Percentiles rank a stretch among this genome's conserved stretches.
Evolutionary conservation across 1,140 invertebrate genomes (phyloP).

Genomic region (Drosophila insularis): DNA sequence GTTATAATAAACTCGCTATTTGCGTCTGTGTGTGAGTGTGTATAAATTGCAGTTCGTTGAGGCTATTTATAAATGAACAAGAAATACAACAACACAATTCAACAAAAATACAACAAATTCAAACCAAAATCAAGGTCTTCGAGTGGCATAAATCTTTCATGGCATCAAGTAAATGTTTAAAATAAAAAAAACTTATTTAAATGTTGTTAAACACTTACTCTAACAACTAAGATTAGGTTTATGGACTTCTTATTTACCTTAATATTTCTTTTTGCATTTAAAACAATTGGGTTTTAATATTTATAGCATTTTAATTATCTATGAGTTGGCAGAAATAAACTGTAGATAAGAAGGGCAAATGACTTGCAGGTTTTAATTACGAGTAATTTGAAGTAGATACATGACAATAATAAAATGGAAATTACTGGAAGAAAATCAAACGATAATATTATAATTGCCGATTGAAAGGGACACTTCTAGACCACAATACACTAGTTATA

Average conservation of each 20-base stretch:
- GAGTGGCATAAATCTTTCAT: slow-evolving; percentile 63
- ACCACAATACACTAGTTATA: no score
- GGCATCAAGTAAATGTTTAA: slow-evolving; percentile 38
- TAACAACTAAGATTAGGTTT: not conserved
- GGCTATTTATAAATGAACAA: slow-evolving; percentile 59
- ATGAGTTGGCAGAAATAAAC: slow-evolving; percentile 12
- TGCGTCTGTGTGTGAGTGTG: slow-evolving; percentile 45
- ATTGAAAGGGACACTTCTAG: not conserved
- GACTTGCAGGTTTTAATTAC: slow-evolving; percentile 36
- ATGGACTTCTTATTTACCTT: not conserved
- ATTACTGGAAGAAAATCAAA: not conserved
- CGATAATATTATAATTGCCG: not conserved
- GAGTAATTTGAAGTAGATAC: not conserved
- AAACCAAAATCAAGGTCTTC: slow-evolving; percentile 61
- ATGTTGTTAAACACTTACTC: slow-evolving; percentile 12
- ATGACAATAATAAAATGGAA: not conserved
- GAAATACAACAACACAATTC: slow-evolving; percentile 30
- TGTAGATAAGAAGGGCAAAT: slow-evolving; percentile 18
- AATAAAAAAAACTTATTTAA: not conserved
- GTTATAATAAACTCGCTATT: slow-evolving; percentile 31
- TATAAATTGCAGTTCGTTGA: slow-evolving; percentile 49
- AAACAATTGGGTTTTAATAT: not conserved
- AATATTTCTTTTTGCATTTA: not conserved
- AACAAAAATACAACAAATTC: slow-evolving; percentile 35
- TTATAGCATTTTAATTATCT: slow-evolving; percentile 13